Evolutionary conservation across 1,140 invertebrate genomes (phyloP), one percentile per base, ranked within the genome.

Genomic region (Oreohelix idahoensis): DNA sequence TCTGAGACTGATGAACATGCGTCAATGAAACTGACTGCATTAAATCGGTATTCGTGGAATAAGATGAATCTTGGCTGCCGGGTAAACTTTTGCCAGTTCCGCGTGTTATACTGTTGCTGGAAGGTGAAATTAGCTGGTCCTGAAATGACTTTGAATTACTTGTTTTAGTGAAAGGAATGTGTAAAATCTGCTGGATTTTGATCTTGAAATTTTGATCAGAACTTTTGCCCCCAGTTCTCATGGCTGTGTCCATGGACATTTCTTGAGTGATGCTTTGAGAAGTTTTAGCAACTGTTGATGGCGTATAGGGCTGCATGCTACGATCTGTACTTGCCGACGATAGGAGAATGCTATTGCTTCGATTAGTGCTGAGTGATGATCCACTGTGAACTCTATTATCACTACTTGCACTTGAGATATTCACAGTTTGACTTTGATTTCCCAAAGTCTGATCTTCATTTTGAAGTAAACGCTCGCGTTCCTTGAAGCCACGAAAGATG

Each of bases 181-280:
- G 73, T 32, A 75, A 49, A 75, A 75, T 75, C 45, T 75, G 20
- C 26, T 75, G 36, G 39, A 75, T 75, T 10, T 8, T 75, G 20
- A 42, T 75, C 73, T 75, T 75, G n/a, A 75, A 75, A 75, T 75
- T 75, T 39, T 75, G 73, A 39, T 75, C 73, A 29, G n/a, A 13
- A 11, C 5, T 49, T 26, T n/a, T 49, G 11, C n/a, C 45, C 26
- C 20, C 39, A 17, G 73, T 39, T 75, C 20, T 75, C 73, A 4
- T 8, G 36, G 20, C 45, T 1, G 11, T 49, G 42, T 36, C 42
- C 35, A 10, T 70, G 26, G 69, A 26, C 23, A 58, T 17, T 58
- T 58, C 51, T 58, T 58, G 51, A 23, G 4, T 5, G 23, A 4
- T 35, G 69, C 4, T 70, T 2, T 35, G 32, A 35, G 69, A 5